Percentiles rank a stretch among this genome's conserved stretches.
These are phyloP conservation scores for Xiphias gladius DNA, from an alignment of 2,113 vertebrate genomes.

Conservation along the genomic window DNA sequence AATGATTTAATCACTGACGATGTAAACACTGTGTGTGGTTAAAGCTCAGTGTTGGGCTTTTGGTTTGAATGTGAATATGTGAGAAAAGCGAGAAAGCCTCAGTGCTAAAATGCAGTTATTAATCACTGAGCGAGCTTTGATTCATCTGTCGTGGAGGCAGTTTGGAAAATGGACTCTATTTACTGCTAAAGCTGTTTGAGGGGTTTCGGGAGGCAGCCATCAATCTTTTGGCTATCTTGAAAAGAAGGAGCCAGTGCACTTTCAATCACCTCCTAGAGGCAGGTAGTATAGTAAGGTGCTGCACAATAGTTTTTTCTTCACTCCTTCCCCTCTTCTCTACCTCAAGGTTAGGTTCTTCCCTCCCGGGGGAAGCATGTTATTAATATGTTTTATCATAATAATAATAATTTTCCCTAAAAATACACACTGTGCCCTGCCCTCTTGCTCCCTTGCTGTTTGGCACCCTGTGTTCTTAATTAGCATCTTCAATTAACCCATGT, in stretches of 20 bases:
- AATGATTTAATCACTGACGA: slow-evolving; percentile 20
- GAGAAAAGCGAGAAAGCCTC: slow-evolving; percentile 45
- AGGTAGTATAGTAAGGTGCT: slow-evolving; percentile 73
- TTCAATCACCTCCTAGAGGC: slow-evolving; percentile 85
- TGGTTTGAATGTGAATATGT: slow-evolving; percentile 45
- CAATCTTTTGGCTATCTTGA: slow-evolving; percentile 86
- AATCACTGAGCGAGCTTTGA: slow-evolving; percentile 79
- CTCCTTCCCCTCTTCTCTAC: slow-evolving; percentile 49
- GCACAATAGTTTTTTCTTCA: slow-evolving; percentile 65
- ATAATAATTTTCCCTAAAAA: slow-evolving; percentile 84
- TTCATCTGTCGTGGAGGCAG: slow-evolving; percentile 84
- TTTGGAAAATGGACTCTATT: slow-evolving; percentile 87
- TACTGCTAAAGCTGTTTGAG: slow-evolving; percentile 84
- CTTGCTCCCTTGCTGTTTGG: slow-evolving; percentile 81
- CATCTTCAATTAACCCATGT: slow-evolving; percentile 86
- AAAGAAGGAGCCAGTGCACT: slow-evolving; percentile 80
- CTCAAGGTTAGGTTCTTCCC: slow-evolving; percentile 83
- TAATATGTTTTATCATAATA: slow-evolving; percentile 84
- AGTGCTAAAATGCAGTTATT: slow-evolving; percentile 79
- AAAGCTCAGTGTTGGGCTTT: slow-evolving; percentile 18
- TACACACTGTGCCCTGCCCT: slow-evolving; percentile 74
- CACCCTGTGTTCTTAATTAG: slow-evolving; percentile 84
- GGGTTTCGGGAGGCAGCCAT: slow-evolving; percentile 84
- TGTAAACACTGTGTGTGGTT: slow-evolving; percentile 25
- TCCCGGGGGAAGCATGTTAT: slow-evolving; percentile 78